Percentiles rank a stretch among this genome's conserved stretches.
phyloP scores from a whole-genome alignment of 2,888 invertebrate genomes.

The Lymantria monacha region DNA sequence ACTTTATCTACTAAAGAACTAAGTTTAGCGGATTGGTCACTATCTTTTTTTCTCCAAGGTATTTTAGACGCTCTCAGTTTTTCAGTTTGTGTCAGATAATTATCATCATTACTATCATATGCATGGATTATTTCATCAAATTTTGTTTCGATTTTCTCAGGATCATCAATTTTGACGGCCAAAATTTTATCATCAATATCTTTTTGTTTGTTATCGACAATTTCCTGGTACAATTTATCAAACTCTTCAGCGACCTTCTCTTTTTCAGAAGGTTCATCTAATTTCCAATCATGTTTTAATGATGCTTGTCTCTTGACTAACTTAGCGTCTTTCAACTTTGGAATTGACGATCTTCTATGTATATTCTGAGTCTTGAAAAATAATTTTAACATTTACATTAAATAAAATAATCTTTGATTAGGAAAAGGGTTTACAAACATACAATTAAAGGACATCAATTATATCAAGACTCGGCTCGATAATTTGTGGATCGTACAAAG shows the following conservation, averaged over 20 bases:
- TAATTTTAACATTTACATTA: neutral
- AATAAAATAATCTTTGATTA: neutral
- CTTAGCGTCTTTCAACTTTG: slow-evolving; percentile 30
- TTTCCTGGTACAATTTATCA: slow-evolving; percentile 66
- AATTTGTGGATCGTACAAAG: too few species aligned
- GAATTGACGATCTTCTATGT: slow-evolving; percentile 36
- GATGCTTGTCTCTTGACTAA: slow-evolving; percentile 31
- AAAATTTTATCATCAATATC: slow-evolving; percentile 37
- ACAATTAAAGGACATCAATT: too few species aligned
- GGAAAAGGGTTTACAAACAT: too few species aligned
- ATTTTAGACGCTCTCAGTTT: slow-evolving; percentile 53
- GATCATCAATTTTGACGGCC: slow-evolving; percentile 51
- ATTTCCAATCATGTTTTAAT: slow-evolving; percentile 7
- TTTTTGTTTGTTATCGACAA: slow-evolving; percentile 36
- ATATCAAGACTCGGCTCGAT: too few species aligned
- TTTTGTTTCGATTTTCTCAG: slow-evolving; percentile 55
- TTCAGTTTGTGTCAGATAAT: slow-evolving; percentile 34
- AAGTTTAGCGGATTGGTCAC: neutral
- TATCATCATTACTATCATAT: slow-evolving; percentile 56
- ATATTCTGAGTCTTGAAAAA: slow-evolving; percentile 30
- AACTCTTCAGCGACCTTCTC: slow-evolving; percentile 58
- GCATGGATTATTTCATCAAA: slow-evolving; percentile 71
- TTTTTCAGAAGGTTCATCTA: slow-evolving; percentile 1
- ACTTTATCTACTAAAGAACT: slow-evolving; percentile 13
- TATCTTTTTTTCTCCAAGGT: slow-evolving; percentile 55